Evolutionary conservation across 1,140 invertebrate genomes (phyloP).

Genomic region (Drosophila mojavensis): DNA sequence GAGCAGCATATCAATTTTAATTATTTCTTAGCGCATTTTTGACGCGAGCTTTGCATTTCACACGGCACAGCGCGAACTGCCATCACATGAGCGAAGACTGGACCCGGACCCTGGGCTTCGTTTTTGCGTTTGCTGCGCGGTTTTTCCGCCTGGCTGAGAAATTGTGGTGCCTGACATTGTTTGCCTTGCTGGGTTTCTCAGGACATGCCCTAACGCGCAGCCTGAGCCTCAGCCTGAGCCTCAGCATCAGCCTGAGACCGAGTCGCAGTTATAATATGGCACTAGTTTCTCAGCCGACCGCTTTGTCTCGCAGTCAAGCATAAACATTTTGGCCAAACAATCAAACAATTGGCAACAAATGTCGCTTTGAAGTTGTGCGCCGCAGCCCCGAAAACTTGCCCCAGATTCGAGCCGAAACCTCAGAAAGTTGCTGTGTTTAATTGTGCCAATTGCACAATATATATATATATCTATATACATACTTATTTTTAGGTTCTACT

Average conservation of each 20-base stretch:
- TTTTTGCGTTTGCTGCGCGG: conserved; percentile 12
- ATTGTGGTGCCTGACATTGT: conserved; percentile 17
- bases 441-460: conserved; percentile 80
- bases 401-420: conserved; percentile 33
- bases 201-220: not conserved
- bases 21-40: conserved; percentile 64
- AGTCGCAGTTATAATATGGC: not conserved
- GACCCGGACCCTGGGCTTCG: not conserved
- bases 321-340: conserved; percentile 80
- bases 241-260: too few species aligned
- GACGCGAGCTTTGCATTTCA: conserved; percentile 70
- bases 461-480: not conserved
- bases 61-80: conserved; percentile 43
- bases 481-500: not conserved
- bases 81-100: not conserved
- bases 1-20: conserved; percentile 73
- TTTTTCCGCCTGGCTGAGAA: conserved; percentile 26
- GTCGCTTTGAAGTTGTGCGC: conserved; percentile 46
- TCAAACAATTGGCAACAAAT: conserved; percentile 71
- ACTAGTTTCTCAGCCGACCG: conserved; percentile 28
- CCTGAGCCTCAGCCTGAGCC: too few species aligned
- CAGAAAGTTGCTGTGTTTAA: conserved; percentile 55
- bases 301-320: conserved; percentile 75
- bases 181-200: conserved; percentile 24
- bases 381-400: conserved; percentile 55